Evolutionary conservation across 1,140 invertebrate genomes (phyloP).

Genomic region (Lamellibrachia luymesi): DNA sequence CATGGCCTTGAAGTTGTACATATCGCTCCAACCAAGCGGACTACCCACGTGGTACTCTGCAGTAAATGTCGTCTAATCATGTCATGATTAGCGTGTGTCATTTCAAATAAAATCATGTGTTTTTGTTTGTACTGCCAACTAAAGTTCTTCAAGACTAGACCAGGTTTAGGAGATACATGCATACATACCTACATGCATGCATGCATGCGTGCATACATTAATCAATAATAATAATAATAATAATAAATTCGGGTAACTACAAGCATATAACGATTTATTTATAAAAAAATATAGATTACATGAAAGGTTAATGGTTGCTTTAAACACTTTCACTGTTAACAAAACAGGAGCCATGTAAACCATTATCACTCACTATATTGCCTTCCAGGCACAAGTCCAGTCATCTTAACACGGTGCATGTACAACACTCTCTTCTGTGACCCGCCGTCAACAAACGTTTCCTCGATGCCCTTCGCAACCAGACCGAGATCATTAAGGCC

Average conservation of each 20-base stretch:
- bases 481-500: constrained; percentile 63
- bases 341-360: neutral
- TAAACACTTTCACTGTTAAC: neutral
- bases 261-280: too few relatives aligned
- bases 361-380: constrained; percentile 65
- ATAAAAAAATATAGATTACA: too few relatives aligned
- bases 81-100: too few relatives aligned
- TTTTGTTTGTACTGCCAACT: too few relatives aligned
- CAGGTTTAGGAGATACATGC: neutral
- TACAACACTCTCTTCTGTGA: constrained; percentile 68
- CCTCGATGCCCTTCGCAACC: constrained; percentile 63
- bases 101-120: too few relatives aligned
- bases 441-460: constrained; percentile 80
- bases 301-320: too few relatives aligned
- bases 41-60: constrained; percentile 83
- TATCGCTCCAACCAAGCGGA: constrained; percentile 69
- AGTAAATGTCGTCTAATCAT: constrained; percentile 13
- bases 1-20: constrained; percentile 73
- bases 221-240: too few relatives aligned
- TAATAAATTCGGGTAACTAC: too few relatives aligned
- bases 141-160: too few relatives aligned
- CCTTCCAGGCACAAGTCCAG: constrained; percentile 62
- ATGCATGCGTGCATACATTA: neutral
- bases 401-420: constrained; percentile 75
- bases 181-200: neutral